phyloP scores from a whole-genome alignment of 2,113 vertebrate genomes.

The Delphinapterus leucas region DNA sequence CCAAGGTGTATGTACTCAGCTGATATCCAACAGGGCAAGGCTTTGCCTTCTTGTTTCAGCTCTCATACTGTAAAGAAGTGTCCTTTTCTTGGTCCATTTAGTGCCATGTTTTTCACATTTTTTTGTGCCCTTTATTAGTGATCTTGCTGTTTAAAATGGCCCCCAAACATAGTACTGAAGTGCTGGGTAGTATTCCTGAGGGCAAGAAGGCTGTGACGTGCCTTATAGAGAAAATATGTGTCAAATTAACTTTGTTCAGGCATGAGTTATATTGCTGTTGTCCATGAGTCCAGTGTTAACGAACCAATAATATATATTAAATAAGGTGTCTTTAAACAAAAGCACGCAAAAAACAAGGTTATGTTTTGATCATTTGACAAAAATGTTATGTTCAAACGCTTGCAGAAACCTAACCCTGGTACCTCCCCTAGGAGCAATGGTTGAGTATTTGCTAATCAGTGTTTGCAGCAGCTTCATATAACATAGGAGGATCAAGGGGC shows the following conservation, averaged over 20 bases:
- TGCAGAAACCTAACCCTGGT: neutral
- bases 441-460: neutral
- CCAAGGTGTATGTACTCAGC: neutral
- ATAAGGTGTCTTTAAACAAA: neutral
- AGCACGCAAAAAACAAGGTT: neutral
- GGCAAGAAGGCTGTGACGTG: neutral
- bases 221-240: neutral
- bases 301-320: neutral
- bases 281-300: neutral
- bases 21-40: neutral
- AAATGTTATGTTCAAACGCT: neutral
- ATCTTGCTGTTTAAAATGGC: neutral
- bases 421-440: neutral
- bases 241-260: neutral
- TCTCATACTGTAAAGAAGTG: neutral
- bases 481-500: neutral
- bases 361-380: neutral
- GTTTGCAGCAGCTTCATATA: neutral
- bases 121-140: neutral
- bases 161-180: neutral
- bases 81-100: neutral
- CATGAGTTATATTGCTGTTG: neutral
- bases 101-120: neutral
- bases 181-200: neutral
- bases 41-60: neutral